Evolutionary conservation across 2,888 invertebrate species (phyloP).

Genomic region (Rhagium mordax): DNA sequence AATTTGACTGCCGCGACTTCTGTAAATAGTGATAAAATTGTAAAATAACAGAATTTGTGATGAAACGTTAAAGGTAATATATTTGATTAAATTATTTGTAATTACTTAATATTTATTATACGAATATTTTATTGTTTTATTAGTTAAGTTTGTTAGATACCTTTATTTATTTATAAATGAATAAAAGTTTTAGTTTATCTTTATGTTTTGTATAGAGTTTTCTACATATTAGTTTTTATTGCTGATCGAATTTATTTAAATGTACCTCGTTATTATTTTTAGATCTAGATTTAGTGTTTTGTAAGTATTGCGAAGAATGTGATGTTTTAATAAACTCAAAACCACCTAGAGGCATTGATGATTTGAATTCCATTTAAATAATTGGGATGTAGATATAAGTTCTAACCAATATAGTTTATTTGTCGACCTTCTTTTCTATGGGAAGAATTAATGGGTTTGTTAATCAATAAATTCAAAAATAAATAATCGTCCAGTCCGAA

Average conservation of each 20-base stretch:
- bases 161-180: conserved; percentile 6
- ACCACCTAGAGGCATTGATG: too few relatives aligned
- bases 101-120: background rate
- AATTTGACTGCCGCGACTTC: conserved; percentile 10
- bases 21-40: conserved; percentile 23
- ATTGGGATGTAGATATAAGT: too few relatives aligned
- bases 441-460: too few relatives aligned
- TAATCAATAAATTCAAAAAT: too few relatives aligned
- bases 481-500: too few relatives aligned
- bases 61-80: background rate
- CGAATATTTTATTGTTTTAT: background rate
- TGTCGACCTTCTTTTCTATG: too few relatives aligned
- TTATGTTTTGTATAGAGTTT: conserved; percentile 23
- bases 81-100: background rate
- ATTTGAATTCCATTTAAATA: too few relatives aligned
- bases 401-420: too few relatives aligned
- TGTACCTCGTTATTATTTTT: conserved; percentile 3
- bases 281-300: conserved; percentile 1
- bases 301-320: conserved; percentile 22
- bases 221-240: background rate
- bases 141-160: background rate
- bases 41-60: conserved; percentile 10
- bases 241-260: conserved; percentile 4
- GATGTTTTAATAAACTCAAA: conserved; percentile 28
- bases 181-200: background rate